phyloP scores from a whole-genome alignment of 1,140 invertebrate species.

The Gryllus bimaculatus region DNA sequence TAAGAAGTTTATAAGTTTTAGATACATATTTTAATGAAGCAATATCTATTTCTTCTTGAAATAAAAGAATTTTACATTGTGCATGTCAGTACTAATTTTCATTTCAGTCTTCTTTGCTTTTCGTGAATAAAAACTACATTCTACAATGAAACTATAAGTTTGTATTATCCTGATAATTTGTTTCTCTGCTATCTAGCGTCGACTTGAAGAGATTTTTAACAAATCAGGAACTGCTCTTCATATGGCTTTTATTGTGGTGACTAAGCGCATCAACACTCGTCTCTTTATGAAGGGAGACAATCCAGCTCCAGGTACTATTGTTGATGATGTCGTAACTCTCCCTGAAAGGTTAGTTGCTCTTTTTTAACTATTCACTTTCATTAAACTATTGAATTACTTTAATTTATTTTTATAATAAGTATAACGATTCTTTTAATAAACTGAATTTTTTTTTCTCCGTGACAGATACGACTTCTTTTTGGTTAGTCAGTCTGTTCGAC shows the following conservation, averaged over 20 bases:
- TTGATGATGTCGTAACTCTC: conserved; percentile 75
- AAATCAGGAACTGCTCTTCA: background rate
- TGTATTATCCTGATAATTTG: no score
- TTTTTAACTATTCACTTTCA: background rate
- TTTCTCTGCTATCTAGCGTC: no score
- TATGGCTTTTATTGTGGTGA: conserved; percentile 55
- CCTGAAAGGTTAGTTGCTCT: conserved; percentile 58
- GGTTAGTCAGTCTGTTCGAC: conserved; percentile 61
- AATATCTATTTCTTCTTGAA: no score
- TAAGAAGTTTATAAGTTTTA: no score
- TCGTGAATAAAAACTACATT: no score
- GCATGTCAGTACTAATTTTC: no score
- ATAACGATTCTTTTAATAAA: background rate
- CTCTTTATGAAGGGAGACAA: conserved; percentile 54
- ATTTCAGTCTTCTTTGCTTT: no score
- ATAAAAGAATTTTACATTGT: no score
- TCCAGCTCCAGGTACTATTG: conserved; percentile 73
- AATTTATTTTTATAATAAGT: background rate
- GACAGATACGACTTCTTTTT: conserved; percentile 72
- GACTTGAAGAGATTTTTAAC: no score
- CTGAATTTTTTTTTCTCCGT: no score
- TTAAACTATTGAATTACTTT: background rate
- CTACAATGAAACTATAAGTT: no score
- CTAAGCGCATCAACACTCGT: conserved; percentile 60
- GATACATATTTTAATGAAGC: no score